Evolutionary conservation across 1,140 invertebrate species (phyloP), one percentile per base, ranked within the genome.

Genomic region (Protaetia brevitarsis): DNA sequence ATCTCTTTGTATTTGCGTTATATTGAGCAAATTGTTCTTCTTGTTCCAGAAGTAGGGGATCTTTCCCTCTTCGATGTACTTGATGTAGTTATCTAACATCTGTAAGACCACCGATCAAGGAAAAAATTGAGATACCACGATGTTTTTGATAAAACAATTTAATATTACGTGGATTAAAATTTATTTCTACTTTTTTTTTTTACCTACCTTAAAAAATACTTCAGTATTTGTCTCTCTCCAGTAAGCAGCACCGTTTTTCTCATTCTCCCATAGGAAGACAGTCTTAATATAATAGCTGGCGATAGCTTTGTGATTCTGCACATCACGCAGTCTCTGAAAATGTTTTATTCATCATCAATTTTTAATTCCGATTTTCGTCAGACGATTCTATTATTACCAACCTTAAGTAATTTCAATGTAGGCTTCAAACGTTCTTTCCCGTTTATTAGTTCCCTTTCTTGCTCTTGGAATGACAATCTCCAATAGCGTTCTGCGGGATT

Each of bases 261-360:
- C 66, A 2, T 82, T 70, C 69, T 79, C 76, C 79, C 79, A 81
- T 4, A 83, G 68, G 67, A 82, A 81, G 0, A 82, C 66, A 3
- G 82, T 83, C 69, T 83, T 83, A 27, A 83, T 82, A 67, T 80
- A 83, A 66, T 83, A 83, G 64, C 82, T 83, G 0, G 82, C 80
- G 13, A 83, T 81, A 1, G 68, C 65, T 26, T 75, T 74, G 70
- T 82, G 77, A 11, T 77, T 69, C 1, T 78, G 64, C 0, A 74
- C 69, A 66, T 82, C 81, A 3, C 82, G 74, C 11, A 83, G 64
- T 70, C 82, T 82, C 71, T 83, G 78, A n/a, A 80, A 74, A 65
- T 21, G 21, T 65, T 63, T 19, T 28, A 30, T 51, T 51, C 21
- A 16, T 57, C 41, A 68, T 23, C 11, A 19, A 57, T 41, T 23